Evolutionary conservation across 2,113 vertebrate species (phyloP).

Genomic region (Brachyhypopomus occidentalis): DNA sequence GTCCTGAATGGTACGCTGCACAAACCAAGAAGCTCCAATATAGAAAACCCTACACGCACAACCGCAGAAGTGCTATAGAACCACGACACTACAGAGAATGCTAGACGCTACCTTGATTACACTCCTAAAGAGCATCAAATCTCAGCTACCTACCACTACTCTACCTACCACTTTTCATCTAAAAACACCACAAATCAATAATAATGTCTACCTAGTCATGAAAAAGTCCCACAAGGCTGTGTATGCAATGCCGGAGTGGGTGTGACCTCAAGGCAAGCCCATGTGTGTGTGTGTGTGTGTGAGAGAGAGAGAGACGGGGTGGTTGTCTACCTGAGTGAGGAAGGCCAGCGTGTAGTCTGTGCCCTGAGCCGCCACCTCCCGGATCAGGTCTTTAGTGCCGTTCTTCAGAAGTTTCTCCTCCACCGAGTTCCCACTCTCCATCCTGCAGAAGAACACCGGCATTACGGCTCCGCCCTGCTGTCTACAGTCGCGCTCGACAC

Average conservation of each 20-base stretch:
- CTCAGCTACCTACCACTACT: too few relatives aligned
- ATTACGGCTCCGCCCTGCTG: too few relatives aligned
- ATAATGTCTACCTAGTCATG: too few relatives aligned
- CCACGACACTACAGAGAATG: too few relatives aligned
- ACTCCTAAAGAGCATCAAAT: too few relatives aligned
- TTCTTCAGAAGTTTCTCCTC: conserved; percentile 94
- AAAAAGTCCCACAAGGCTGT: too few relatives aligned
- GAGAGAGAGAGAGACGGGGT: too few relatives aligned
- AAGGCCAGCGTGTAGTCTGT: conserved; percentile 91
- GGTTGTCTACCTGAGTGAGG: conserved; percentile 82
- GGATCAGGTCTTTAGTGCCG: conserved; percentile 90
- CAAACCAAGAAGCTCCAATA: conserved; percentile 24
- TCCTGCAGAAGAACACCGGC: conserved; percentile 63
- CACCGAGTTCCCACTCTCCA: conserved; percentile 91
- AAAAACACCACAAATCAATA: too few relatives aligned
- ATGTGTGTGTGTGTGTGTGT: too few relatives aligned
- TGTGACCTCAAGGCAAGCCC: neutral
- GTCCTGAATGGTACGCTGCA: conserved; percentile 90
- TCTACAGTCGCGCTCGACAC: too few relatives aligned
- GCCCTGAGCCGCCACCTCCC: conserved; percentile 92
- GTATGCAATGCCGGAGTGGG: neutral
- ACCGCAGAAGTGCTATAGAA: neutral
- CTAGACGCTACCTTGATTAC: too few relatives aligned
- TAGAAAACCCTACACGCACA: neutral
- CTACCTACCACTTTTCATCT: too few relatives aligned